Base-by-base conservation (phyloP, 1,140 invertebrate genomes). In the Drosophila insularis region DNA sequence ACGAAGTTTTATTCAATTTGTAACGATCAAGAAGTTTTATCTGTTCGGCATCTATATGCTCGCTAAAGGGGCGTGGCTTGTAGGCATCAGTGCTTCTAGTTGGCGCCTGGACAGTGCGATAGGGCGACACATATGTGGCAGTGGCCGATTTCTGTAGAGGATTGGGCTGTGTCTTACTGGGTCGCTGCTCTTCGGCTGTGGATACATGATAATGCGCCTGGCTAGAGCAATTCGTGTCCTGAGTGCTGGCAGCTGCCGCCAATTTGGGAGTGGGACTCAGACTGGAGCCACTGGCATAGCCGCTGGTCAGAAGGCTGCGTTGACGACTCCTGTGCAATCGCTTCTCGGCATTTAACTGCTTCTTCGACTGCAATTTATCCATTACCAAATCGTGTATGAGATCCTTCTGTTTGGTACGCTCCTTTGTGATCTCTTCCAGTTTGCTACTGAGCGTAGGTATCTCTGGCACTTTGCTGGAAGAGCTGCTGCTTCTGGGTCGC, bases 351-450 rank as follows among this genome's bases (percentile, higher is more conserved):
- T 94, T 94, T 4, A 93, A 93, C 73, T 95, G 95, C 69, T 95
- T 95, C 71, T 95, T 94, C 11, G 94, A 94, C 71, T 95, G 94
- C 54, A 96, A 93, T 86, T 96, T 96, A 60, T 95, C 95, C 94
- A 97, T 95, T 27, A 97, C 94, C 87, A 97, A 93, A 89, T 96
- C 95, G 79, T 96, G 95, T 68, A 96, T 95, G 2, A 96, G 89
- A 90, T 94, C 94, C 80, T 95, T 95, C 80, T 96, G 95, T 89
- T 95, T 95, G 4, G 93, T 93, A 53, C 95, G 93, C 81, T 96
- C 94, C 81, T 94, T 93, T 7, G 93, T 94, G 10, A 95, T 93
- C 91, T 95, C 94, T 81, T 95, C 94, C 39, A 96, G 91, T 82
- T 82, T 90, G 66, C 87, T 87, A 61, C 73, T 72, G 14, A 86